Percentiles rank a stretch among this genome's conserved stretches.
These are phyloP conservation scores for Falco peregrinus DNA, from an alignment of 2,797 vertebrate species.

Conservation along the genomic window DNA sequence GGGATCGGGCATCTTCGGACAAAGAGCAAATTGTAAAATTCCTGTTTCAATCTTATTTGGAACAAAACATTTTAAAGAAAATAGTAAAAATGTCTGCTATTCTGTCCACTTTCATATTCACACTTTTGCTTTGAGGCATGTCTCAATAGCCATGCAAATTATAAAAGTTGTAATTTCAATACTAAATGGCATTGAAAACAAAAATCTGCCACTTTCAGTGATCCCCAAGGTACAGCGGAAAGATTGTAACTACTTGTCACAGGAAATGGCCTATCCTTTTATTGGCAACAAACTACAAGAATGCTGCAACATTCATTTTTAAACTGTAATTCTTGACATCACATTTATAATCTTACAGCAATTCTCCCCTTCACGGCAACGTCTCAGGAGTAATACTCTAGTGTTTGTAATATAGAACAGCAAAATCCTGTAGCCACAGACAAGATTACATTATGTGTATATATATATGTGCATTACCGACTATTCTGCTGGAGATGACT, in stretches of 20 bases:
- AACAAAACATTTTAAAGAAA: background rate
- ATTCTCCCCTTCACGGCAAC: background rate
- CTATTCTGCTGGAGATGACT: background rate
- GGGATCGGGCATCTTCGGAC: background rate
- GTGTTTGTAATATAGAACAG: background rate
- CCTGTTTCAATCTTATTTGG: background rate
- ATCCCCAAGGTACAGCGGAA: background rate
- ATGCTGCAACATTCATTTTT: background rate
- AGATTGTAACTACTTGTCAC: background rate
- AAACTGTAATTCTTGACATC: background rate
- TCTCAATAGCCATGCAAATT: background rate
- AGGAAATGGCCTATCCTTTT: background rate
- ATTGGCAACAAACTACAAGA: background rate
- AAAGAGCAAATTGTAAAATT: background rate
- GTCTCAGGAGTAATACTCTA: background rate
- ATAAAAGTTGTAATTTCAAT: background rate
- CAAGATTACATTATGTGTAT: background rate
- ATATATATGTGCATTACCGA: background rate
- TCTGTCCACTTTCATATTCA: background rate
- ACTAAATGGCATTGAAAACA: background rate
- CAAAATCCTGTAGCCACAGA: background rate
- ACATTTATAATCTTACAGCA: background rate
- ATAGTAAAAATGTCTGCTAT: background rate
- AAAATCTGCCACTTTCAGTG: background rate
- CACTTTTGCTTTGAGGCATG: background rate